A percentile compares a stretch with the other conserved stretches of the same genome.
Evolutionary conservation across 2,113 vertebrate genomes (phyloP).

Genomic region (Hystrix cristata): DNA sequence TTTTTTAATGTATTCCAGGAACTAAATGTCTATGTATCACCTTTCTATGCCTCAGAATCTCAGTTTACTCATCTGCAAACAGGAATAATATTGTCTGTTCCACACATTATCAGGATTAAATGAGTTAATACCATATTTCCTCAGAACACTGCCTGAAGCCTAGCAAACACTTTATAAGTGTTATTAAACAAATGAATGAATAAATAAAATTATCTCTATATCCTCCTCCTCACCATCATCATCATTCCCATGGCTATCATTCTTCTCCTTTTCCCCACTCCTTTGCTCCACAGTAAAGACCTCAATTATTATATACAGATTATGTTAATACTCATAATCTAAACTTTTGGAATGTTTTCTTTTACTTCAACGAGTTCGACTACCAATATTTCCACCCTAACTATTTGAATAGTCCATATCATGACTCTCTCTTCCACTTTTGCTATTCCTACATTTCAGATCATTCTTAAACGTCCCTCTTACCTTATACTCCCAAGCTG

Average conservation of each 20-base stretch:
- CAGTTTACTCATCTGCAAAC: neutral
- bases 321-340: neutral
- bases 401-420: neutral
- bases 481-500: neutral
- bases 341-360: neutral
- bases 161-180: neutral
- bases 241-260: neutral
- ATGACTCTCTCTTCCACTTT: neutral
- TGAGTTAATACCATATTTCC: neutral
- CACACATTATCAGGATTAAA: neutral
- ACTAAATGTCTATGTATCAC: neutral
- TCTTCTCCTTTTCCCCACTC: neutral
- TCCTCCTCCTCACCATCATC: neutral
- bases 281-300: neutral
- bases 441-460: neutral
- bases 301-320: neutral
- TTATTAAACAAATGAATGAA: neutral
- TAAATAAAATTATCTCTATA: neutral
- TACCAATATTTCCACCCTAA: neutral
- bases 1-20: neutral
- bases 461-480: neutral
- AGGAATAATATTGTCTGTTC: neutral
- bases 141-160: neutral
- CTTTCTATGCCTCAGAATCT: neutral
- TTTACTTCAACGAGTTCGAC: neutral